Evolutionary conservation across 2,797 vertebrate genomes (phyloP).

Genomic region (Octomys mimax): DNA sequence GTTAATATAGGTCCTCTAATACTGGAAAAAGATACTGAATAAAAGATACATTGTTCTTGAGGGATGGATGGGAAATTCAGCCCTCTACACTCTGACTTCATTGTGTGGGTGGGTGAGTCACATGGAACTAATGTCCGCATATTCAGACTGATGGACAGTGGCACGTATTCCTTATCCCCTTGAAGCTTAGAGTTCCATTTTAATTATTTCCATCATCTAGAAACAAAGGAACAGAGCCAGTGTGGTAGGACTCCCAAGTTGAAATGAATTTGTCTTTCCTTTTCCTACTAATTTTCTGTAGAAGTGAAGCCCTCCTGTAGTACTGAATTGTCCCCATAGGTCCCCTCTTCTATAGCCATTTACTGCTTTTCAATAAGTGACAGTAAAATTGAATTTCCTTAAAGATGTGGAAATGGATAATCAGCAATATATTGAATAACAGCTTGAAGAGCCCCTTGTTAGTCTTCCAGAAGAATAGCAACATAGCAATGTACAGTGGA

Average conservation of each 20-base stretch:
- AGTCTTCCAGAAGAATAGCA: background rate
- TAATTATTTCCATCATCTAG: conserved; percentile 11
- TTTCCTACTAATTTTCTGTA: background rate
- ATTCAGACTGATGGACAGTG: background rate
- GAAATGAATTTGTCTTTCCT: background rate
- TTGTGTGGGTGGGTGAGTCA: background rate
- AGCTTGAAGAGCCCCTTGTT: background rate
- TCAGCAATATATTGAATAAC: background rate
- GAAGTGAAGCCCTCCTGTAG: background rate
- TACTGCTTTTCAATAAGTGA: background rate
- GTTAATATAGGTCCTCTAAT: background rate
- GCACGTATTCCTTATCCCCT: background rate
- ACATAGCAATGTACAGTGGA: background rate
- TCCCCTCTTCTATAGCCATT: background rate
- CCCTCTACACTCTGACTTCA: background rate
- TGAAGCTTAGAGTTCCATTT: conserved; percentile 2
- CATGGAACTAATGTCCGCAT: background rate
- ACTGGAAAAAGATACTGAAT: background rate
- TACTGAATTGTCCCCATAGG: background rate
- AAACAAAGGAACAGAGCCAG: conserved; percentile 23
- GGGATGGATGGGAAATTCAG: background rate
- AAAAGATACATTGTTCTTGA: background rate
- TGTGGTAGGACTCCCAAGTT: background rate
- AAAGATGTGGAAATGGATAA: background rate
- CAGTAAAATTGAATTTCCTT: background rate